These are phyloP conservation scores for Zoanthus gigantus DNA, from an alignment of 92 coral and sea anemone species.

Conservation along the genomic window DNA sequence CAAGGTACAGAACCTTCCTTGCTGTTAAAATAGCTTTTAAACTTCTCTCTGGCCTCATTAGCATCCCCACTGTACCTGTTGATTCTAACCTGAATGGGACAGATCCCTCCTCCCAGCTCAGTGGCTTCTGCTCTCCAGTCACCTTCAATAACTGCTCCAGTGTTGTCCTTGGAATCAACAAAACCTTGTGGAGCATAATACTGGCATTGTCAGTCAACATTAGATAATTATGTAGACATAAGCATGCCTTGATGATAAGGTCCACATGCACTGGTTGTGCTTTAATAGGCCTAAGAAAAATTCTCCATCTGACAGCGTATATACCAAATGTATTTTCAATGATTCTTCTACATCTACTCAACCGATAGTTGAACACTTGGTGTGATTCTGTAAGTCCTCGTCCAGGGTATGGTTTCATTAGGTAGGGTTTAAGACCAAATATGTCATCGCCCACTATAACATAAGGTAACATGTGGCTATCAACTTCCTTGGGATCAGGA, in stretches of 20 bases:
- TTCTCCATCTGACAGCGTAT: constrained; percentile 2
- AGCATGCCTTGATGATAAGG: constrained; percentile 22
- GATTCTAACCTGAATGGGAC: constrained; percentile 4
- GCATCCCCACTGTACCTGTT: background rate
- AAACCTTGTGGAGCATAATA: constrained; percentile 16
- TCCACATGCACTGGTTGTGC: background rate
- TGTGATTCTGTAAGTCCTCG: constrained; percentile 8
- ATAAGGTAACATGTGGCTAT: constrained; percentile 26
- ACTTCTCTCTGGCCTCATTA: background rate
- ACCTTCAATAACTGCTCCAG: background rate
- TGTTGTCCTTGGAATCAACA: constrained; percentile 15
- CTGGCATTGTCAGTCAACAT: constrained; percentile 23
- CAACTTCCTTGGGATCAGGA: constrained; percentile 12
- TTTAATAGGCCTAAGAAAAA: constrained; percentile 29
- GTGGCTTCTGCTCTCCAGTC: constrained; percentile 16
- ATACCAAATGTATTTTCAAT: constrained; percentile 39
- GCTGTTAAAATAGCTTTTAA: constrained; percentile 23
- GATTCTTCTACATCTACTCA: constrained; percentile 19
- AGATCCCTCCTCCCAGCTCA: constrained; percentile 2
- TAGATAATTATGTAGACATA: constrained; percentile 29
- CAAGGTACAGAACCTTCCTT: constrained; percentile 22
- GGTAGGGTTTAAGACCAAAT: constrained; percentile 27
- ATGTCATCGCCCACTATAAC: constrained; percentile 20
- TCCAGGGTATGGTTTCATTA: constrained; percentile 53
- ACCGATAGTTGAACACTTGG: constrained; percentile 35